These are phyloP conservation scores for Drosophila sturtevanti DNA, from an alignment of 1,140 invertebrate genomes.

Conservation along the genomic window DNA sequence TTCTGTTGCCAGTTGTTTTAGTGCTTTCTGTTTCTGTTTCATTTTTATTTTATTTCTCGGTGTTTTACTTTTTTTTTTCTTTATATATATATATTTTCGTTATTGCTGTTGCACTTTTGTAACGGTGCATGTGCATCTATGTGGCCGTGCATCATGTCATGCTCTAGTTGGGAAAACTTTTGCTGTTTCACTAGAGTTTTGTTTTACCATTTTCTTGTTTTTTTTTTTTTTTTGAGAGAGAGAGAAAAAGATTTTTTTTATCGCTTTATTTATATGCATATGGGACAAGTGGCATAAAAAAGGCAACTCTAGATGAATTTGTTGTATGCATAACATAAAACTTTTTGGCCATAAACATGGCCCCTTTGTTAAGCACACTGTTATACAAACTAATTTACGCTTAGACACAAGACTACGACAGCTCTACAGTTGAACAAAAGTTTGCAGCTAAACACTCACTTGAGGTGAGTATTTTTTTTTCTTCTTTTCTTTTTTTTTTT, in stretches of 20 bases:
- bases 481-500: conserved; percentile 2
- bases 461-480: conserved; percentile 28
- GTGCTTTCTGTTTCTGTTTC: conserved; percentile 28
- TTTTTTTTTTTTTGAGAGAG: conserved; percentile 15
- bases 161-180: conserved; percentile 74
- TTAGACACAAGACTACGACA: conserved; percentile 40
- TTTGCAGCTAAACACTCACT: conserved; percentile 69
- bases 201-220: conserved; percentile 12
- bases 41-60: conserved; percentile 39
- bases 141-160: conserved; percentile 73
- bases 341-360: conserved; percentile 47
- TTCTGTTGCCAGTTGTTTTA: conserved; percentile 55
- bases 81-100: conserved; percentile 15
- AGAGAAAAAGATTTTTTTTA: conserved; percentile 53
- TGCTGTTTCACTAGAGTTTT: conserved; percentile 28
- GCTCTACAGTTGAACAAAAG: conserved; percentile 28
- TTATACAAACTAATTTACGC: conserved; percentile 71
- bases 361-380: conserved; percentile 36
- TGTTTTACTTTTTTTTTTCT: background rate
- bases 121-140: conserved; percentile 61
- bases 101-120: conserved; percentile 25
- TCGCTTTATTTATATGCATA: conserved; percentile 71
- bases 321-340: conserved; percentile 63
- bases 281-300: conserved; percentile 57
- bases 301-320: conserved; percentile 56